phyloP scores from a whole-genome alignment of 2,797 vertebrate genomes.

The Onychomys leucogaster region DNA sequence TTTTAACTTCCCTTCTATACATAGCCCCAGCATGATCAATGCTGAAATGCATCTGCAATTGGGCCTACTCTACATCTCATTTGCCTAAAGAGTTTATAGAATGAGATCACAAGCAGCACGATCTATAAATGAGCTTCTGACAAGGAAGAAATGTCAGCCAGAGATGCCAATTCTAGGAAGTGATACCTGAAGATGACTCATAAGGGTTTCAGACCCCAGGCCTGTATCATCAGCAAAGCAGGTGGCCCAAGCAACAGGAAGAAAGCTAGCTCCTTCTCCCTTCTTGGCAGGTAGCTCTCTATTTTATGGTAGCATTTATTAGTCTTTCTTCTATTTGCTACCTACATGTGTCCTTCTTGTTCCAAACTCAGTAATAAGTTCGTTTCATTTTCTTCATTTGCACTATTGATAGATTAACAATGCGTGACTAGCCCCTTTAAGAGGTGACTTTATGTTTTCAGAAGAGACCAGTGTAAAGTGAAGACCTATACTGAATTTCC shows the following conservation, averaged over 20 bases:
- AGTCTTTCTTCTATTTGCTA: too few relatives aligned
- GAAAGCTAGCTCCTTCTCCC: neutral
- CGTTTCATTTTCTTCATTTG: conserved; percentile 23
- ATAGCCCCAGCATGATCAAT: conserved; percentile 31
- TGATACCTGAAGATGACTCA: conserved; percentile 48
- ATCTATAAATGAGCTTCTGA: conserved; percentile 59
- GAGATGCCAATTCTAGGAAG: conserved; percentile 18
- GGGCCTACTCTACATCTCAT: conserved; percentile 53
- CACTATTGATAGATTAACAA: neutral
- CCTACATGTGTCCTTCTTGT: neutral
- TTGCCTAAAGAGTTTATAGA: conserved; percentile 67
- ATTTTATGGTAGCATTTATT: neutral
- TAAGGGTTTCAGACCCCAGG: neutral
- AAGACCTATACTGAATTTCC: conserved; percentile 26
- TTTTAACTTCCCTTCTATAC: neutral
- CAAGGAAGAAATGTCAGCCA: neutral
- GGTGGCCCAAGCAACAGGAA: neutral
- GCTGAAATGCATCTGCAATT: neutral
- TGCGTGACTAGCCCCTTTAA: neutral
- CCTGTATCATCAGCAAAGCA: neutral
- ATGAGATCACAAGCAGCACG: conserved; percentile 46
- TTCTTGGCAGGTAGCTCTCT: neutral
- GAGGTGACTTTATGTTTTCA: neutral
- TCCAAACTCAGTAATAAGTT: neutral
- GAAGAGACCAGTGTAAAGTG: neutral